These are phyloP conservation scores for Erebia epiphron DNA, from an alignment of 2,888 invertebrate species.

Conservation along the genomic window DNA sequence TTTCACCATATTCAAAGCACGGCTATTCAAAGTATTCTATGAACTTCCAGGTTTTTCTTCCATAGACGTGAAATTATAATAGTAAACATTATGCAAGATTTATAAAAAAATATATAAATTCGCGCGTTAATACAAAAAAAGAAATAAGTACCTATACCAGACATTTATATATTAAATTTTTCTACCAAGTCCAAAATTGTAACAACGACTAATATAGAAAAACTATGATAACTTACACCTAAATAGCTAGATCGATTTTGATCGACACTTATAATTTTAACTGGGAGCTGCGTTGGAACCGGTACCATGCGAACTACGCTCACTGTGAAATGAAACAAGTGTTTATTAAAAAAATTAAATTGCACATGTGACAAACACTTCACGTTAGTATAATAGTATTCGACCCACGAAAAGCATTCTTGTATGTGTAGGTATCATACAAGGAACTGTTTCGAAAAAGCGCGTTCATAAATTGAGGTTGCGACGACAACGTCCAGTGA, in stretches of 20 bases:
- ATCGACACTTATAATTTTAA: constrained; percentile 69
- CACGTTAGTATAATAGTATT: too few relatives aligned
- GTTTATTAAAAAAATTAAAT: not conserved
- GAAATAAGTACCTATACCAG: not conserved
- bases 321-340: constrained; percentile 58
- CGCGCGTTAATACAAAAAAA: not conserved
- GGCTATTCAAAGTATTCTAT: too few relatives aligned
- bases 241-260: constrained; percentile 53
- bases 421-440: too few relatives aligned
- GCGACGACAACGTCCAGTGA: too few relatives aligned
- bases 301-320: constrained; percentile 74
- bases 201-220: constrained; percentile 50
- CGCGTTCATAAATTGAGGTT: too few relatives aligned
- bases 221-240: constrained; percentile 47
- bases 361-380: too few relatives aligned
- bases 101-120: constrained; percentile 3
- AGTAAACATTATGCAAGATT: not conserved
- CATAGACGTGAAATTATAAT: constrained; percentile 10
- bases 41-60: constrained; percentile 1
- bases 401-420: too few relatives aligned
- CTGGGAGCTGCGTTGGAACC: constrained; percentile 72
- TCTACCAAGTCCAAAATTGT: constrained; percentile 23
- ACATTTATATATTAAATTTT: constrained; percentile 20
- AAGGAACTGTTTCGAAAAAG: too few relatives aligned
- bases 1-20: too few relatives aligned